Base-by-base conservation (phyloP, 2,113 vertebrate genomes). In the Gopherus flavomarginatus region DNA sequence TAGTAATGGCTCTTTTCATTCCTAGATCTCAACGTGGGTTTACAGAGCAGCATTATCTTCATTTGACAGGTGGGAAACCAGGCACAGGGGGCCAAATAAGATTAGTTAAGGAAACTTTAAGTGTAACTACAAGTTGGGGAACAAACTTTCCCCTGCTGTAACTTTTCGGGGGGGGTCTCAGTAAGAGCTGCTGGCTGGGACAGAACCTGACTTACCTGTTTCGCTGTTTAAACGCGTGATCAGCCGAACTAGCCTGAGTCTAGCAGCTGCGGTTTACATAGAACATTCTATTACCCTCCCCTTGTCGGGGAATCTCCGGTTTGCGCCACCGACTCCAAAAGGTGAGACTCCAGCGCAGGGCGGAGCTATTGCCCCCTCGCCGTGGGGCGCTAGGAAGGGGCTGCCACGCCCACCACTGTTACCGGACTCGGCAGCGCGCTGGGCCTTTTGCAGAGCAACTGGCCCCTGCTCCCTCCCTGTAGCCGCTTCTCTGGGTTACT, bases 141-240 rank as follows among this genome's bases (percentile, higher is more conserved):
- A 69, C 35, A 69, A 19, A 69, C 35, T n/a, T n/a, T 21, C 22
- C n/a, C 38, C 8, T 11, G 65, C n/a, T 19, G 22, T 11, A 5
- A 4, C 5, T 5, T 8, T 38, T 38, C 2, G 3, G 10, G 47
- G n/a, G 3, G 65, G 19, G 5, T 38, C 35, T 17, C 7, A 4
- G 35, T 2, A 8, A 21, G n/a, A 72, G n/a, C 65, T 11, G 65
- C 65, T 38, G 65, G 2, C n/a, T 22, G 65, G 19, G n/a, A 6
- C 27, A 5, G 5, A 14, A 14, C 4, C 16, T 49, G 47, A 49
- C 47, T 21, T 1, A 11, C n/a, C 35, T 22, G 19, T 9, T 38
- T 35, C 17, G 35, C 7, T 31, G 29, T 14, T 14, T 31, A 31
- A 31, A 31, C 11, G 27, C 29, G 11, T 29, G 26, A 11, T 59